Conservation (phyloP, 2,113 vertebrate genomes). For the Hydrolagus affinis region DNA sequence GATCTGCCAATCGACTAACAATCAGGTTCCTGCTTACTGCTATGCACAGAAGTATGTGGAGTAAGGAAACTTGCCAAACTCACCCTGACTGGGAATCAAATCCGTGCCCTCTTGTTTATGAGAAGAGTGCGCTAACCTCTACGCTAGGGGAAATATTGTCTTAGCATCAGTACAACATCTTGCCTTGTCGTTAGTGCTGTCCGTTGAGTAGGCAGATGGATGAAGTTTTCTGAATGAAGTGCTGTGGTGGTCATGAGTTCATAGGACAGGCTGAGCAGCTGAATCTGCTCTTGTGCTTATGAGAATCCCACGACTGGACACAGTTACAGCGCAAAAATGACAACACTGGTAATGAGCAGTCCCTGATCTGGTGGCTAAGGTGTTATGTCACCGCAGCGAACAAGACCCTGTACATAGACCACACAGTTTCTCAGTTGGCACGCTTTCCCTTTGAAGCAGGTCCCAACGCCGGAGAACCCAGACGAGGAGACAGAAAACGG, state of each 20-base stretch:
- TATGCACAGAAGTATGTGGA: too few species aligned
- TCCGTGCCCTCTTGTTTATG: too few species aligned
- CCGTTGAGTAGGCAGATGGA: too few species aligned
- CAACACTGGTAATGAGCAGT: neutral
- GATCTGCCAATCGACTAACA: too few species aligned
- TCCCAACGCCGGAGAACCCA: constrained; percentile 78
- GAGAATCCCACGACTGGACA: neutral
- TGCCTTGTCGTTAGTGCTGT: neutral
- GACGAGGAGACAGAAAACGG: constrained; percentile 74
- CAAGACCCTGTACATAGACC: neutral
- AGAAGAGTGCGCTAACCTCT: too few species aligned
- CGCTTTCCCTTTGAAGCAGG: constrained; percentile 48
- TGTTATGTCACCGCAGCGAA: neutral
- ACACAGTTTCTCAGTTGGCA: neutral
- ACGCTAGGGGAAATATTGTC: too few species aligned
- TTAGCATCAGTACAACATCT: neutral
- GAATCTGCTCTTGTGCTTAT: neutral
- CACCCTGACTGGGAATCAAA: too few species aligned
- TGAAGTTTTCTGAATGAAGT: neutral
- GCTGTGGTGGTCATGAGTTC: neutral
- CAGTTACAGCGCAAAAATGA: neutral
- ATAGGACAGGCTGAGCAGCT: neutral
- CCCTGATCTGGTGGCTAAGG: neutral
- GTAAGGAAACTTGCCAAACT: too few species aligned
- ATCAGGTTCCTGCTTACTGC: too few species aligned